Conservation (phyloP, 2,797 vertebrate species). For the Sebastes matsubarae region DNA sequence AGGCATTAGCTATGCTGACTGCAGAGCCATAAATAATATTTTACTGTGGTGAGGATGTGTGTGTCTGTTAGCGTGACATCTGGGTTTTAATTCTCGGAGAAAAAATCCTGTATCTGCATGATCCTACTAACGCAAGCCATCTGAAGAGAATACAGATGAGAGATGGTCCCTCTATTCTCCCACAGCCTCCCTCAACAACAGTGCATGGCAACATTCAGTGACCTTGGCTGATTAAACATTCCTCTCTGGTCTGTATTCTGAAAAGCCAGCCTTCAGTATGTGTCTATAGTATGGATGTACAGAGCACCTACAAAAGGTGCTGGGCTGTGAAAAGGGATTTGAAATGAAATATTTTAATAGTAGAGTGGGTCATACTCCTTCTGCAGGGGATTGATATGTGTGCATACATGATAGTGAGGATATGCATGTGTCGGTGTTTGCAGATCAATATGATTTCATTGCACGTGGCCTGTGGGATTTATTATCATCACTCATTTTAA, state of each 20-base stretch:
- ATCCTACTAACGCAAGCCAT: constrained; percentile 75
- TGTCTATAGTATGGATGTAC: constrained; percentile 30
- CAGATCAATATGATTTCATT: constrained; percentile 76
- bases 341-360: constrained; percentile 63
- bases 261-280: constrained; percentile 45
- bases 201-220: constrained; percentile 63
- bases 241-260: constrained; percentile 57
- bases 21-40: constrained; percentile 78
- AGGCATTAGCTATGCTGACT: constrained; percentile 74
- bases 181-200: constrained; percentile 62
- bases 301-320: constrained; percentile 52
- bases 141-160: constrained; percentile 82
- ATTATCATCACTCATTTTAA: constrained; percentile 81
- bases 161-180: constrained; percentile 57
- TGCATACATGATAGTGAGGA: constrained; percentile 20
- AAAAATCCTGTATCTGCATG: constrained; percentile 75
- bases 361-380: constrained; percentile 19
- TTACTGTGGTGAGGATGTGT: constrained; percentile 65
- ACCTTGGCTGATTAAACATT: constrained; percentile 79
- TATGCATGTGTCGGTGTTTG: constrained; percentile 40
- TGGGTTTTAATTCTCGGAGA: constrained; percentile 76
- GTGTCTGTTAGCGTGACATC: constrained; percentile 74
- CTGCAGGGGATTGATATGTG: constrained; percentile 38
- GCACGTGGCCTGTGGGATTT: constrained; percentile 70
- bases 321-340: constrained; percentile 57